Conservation (phyloP, 2,888 invertebrate genomes). For the Brenthis hecate region DNA sequence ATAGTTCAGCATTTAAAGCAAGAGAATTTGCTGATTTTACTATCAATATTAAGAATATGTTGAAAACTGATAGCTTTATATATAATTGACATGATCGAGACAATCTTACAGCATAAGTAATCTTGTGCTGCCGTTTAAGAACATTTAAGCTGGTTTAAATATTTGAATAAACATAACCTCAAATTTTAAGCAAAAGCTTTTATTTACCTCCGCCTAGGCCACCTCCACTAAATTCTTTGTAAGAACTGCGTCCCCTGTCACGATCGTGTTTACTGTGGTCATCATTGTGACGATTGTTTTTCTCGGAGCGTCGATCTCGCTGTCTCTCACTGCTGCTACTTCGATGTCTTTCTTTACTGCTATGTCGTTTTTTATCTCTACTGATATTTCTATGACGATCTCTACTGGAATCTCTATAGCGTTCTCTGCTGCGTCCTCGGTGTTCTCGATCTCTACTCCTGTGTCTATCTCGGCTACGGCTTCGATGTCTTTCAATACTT, state of each 20-base stretch:
- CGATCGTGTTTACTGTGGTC: slow-evolving; percentile 40
- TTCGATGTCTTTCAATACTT: slow-evolving; percentile 46
- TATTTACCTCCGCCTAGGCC: slow-evolving; percentile 61
- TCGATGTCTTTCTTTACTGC: slow-evolving; percentile 36
- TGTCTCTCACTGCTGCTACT: slow-evolving; percentile 35
- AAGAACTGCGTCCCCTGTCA: slow-evolving; percentile 51
- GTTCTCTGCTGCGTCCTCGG: slow-evolving; percentile 38
- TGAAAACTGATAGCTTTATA: too few relatives aligned
- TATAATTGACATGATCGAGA: too few relatives aligned
- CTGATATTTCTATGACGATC: slow-evolving; percentile 46
- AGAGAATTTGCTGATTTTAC: too few relatives aligned
- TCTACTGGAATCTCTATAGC: slow-evolving; percentile 41
- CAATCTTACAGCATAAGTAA: too few relatives aligned
- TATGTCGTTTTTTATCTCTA: slow-evolving; percentile 28
- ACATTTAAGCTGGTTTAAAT: neutral
- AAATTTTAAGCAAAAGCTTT: neutral
- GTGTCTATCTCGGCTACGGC: slow-evolving; percentile 42
- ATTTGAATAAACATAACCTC: slow-evolving; percentile 5
- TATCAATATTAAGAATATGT: too few relatives aligned
- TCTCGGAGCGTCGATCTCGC: slow-evolving; percentile 33
- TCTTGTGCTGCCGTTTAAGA: neutral
- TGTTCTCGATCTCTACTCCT: slow-evolving; percentile 37
- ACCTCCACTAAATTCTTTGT: slow-evolving; percentile 53
- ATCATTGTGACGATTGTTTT: slow-evolving; percentile 37
- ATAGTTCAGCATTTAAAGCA: too few relatives aligned